These are phyloP conservation scores for Oceanites oceanicus DNA, from an alignment of 2,113 vertebrate species.

Conservation along the genomic window DNA sequence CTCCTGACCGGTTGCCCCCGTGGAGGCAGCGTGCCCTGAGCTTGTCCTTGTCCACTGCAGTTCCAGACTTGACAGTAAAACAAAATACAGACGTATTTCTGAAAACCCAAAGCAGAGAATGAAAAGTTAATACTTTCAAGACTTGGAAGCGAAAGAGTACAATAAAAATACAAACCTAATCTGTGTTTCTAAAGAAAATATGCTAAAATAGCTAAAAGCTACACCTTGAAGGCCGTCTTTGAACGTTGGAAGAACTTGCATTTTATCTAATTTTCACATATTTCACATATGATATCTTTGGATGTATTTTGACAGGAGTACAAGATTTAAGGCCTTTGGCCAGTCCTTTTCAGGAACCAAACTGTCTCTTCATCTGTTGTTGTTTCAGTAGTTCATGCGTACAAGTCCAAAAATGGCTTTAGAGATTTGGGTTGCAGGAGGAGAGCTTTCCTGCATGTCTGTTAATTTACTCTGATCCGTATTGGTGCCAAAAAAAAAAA, in stretches of 20 bases:
- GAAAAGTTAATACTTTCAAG: background rate
- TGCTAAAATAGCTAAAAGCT: background rate
- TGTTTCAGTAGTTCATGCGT: background rate
- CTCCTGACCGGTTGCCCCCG: accelerated
- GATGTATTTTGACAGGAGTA: background rate
- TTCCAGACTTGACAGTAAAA: background rate
- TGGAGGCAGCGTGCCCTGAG: background rate
- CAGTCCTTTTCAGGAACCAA: background rate
- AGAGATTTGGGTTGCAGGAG: background rate
- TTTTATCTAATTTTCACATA: background rate
- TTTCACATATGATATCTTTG: background rate
- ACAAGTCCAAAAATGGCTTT: background rate
- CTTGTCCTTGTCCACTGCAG: background rate
- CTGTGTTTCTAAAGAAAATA: background rate
- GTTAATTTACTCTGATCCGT: background rate
- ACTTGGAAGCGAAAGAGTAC: background rate
- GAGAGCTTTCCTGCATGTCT: background rate
- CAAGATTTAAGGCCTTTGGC: background rate
- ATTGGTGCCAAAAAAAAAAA: background rate
- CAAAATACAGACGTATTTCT: background rate
- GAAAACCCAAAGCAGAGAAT: background rate
- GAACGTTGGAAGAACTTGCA: background rate
- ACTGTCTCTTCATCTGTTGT: background rate
- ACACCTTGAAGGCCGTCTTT: background rate
- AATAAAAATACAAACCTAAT: background rate